Evolutionary conservation across 2,797 vertebrate genomes (phyloP).

Genomic region (Alosa sapidissima): DNA sequence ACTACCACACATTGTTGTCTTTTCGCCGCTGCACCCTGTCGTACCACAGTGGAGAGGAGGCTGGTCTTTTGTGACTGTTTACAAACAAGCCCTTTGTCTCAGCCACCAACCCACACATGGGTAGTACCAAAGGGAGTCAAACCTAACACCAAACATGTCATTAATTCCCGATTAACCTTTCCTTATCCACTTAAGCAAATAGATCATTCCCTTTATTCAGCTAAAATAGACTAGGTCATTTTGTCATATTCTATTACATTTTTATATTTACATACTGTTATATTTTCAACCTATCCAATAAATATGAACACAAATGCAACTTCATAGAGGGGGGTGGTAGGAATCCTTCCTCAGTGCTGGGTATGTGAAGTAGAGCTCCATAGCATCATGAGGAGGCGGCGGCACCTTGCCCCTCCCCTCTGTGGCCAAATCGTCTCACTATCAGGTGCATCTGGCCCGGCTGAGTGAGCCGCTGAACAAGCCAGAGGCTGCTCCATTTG

Average conservation of each 20-base stretch:
- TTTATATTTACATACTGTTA: background rate
- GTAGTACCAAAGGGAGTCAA: background rate
- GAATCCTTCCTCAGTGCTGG: background rate
- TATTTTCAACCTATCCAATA: background rate
- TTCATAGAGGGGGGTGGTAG: background rate
- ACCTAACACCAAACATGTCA: background rate
- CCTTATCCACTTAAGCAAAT: background rate
- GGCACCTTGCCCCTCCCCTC: background rate
- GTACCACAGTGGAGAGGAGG: background rate
- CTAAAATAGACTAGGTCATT: no score
- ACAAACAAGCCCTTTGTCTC: background rate
- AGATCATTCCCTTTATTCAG: no score
- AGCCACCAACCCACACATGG: background rate
- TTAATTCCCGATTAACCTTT: background rate
- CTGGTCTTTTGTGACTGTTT: constrained; percentile 7
- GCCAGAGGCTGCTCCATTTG: constrained; percentile 49
- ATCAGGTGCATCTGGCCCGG: constrained; percentile 58
- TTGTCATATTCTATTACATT: background rate
- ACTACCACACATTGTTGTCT: no score
- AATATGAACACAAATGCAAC: background rate
- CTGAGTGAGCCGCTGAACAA: constrained; percentile 46
- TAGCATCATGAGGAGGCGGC: no score
- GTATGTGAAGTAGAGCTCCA: background rate
- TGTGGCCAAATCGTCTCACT: constrained; percentile 34
- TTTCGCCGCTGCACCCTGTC: background rate